Base-by-base conservation (phyloP, 2,113 vertebrate genomes). In the Podarcis muralis region DNA sequence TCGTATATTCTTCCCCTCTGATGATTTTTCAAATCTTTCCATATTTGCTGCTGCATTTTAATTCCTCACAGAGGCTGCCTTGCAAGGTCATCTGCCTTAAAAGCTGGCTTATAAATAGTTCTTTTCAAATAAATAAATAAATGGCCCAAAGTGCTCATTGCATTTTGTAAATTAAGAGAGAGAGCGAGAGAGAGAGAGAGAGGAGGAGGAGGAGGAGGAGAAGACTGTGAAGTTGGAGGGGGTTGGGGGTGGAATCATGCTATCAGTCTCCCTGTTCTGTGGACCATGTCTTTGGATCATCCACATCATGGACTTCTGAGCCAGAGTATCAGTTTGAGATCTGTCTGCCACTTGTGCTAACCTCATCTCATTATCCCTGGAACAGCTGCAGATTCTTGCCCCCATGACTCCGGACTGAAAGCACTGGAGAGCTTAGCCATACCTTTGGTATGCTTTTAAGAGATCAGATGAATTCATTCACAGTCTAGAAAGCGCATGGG, bases 351-450 rank as follows among this genome's bases (percentile, higher is more conserved):
- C 71, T 59, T 92, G 35, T 71, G 69, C 48, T 93, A 88, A 92
- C 59, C 66, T 80, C 18, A 16, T 12, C 13, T 92, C 15, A 11
- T 87, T 78, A 78, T 90, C 75, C 81, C 75, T 92, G 62, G 66
- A 93, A 91, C 93, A 95, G 92, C 95, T 94, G 91, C 78, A 85
- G 87, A 86, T 84, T 94, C 94, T 92, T 94, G 66, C 87, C 82
- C 72, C 89, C 71, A 80, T 75, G 62, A 84, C 8, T 87, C 53
- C 89, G 79, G 72, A 92, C 79, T 0, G 1, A 37, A 84, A 79
- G 78, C 85, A 57, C 1, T 35, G 35, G 74, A 43, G 69, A 69
- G 79, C 84, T 81, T 81, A 89, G 62, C 53, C n/a, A 48, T 25
- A 12, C 25, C 9, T 86, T 89, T 93, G 94, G 83, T 91, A 84